phyloP scores from a whole-genome alignment of 2,113 vertebrate species.

The Catharus fuscescens region DNA sequence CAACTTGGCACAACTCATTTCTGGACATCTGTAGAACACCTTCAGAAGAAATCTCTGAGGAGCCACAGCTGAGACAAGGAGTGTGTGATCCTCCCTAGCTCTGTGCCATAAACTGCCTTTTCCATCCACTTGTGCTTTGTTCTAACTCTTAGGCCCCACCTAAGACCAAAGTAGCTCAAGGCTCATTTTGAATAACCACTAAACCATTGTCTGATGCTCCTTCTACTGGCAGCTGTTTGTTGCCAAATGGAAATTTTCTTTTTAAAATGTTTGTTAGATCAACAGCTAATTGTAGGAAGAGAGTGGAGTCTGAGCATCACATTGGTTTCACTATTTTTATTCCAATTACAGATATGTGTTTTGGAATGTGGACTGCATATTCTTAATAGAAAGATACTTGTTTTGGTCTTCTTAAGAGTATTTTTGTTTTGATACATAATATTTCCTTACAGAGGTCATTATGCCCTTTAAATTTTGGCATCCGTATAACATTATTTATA shows the following conservation, averaged over 20 bases:
- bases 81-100: neutral
- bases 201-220: neutral
- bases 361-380: neutral
- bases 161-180: neutral
- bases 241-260: neutral
- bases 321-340: neutral
- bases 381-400: neutral
- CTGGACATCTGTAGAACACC: rapidly evolving
- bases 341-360: neutral
- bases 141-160: neutral
- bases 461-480: neutral
- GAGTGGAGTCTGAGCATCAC: neutral
- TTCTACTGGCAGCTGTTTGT: neutral
- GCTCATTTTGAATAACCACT: neutral
- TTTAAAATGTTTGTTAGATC: neutral
- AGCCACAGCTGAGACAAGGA: neutral
- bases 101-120: neutral
- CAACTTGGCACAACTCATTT: neutral
- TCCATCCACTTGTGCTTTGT: neutral
- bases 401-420: neutral
- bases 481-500: rapidly evolving
- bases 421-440: neutral
- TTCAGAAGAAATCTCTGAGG: neutral
- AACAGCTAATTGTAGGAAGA: neutral
- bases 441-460: neutral